phyloP scores from a whole-genome alignment of 2,888 invertebrate genomes.

The Drosophila mimetica region DNA sequence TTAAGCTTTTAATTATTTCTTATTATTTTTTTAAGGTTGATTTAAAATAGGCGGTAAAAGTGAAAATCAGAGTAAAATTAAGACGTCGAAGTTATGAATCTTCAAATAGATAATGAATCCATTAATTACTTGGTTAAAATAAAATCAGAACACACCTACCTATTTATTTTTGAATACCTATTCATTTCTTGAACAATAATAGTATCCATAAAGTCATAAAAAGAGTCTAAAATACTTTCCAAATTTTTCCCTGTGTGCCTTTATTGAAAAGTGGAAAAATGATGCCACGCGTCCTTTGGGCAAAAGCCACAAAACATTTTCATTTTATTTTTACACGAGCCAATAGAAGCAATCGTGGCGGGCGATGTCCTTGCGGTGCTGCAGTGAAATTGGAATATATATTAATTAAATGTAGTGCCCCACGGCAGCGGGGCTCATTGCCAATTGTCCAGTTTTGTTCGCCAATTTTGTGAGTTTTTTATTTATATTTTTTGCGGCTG shows the following conservation, averaged over 20 bases:
- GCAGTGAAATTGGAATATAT: constrained; percentile 65
- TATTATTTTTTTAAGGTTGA: too few relatives aligned
- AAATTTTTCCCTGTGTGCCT: constrained; percentile 26
- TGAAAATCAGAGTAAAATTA: too few relatives aligned
- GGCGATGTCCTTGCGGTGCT: constrained; percentile 55
- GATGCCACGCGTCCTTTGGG: constrained; percentile 70
- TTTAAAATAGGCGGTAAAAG: too few relatives aligned
- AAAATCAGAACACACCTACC: neutral
- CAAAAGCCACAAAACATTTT: constrained; percentile 74
- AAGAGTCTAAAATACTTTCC: neutral
- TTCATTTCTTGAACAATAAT: neutral
- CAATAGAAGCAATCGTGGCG: constrained; percentile 40
- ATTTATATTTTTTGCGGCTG: neutral
- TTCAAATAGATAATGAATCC: too few relatives aligned
- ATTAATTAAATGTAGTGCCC: constrained; percentile 66
- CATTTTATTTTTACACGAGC: constrained; percentile 60
- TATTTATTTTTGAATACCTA: too few relatives aligned
- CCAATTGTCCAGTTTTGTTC: constrained; percentile 43
- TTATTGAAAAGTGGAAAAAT: constrained; percentile 49
- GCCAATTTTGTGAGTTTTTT: constrained; percentile 36
- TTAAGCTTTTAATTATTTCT: too few relatives aligned
- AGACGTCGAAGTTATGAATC: too few relatives aligned
- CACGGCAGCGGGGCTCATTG: constrained; percentile 42
- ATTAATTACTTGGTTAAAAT: too few relatives aligned
- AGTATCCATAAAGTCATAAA: neutral